These are phyloP conservation scores for Syrista parreyssii DNA, from an alignment of 2,888 invertebrate species.

Conservation along the genomic window DNA sequence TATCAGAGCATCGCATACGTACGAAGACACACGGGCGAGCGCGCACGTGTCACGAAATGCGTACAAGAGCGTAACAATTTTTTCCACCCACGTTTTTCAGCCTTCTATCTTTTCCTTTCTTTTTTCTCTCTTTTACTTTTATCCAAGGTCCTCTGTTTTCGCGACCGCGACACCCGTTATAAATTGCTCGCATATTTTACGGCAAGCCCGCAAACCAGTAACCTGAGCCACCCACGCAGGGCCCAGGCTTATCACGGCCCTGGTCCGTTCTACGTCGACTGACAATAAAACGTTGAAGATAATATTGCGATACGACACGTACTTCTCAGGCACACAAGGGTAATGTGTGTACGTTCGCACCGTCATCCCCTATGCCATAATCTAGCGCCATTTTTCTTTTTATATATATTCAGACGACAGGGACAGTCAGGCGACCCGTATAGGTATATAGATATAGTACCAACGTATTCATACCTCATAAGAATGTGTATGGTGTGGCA, in stretches of 20 bases:
- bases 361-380: no score
- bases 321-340: constrained; percentile 23
- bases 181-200: constrained; percentile 36
- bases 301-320: constrained; percentile 32
- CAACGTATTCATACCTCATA: no score
- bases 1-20: no score
- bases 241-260: constrained; percentile 18
- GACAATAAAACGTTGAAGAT: constrained; percentile 35
- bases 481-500: no score
- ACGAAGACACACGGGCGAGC: no score
- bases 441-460: no score
- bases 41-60: no score
- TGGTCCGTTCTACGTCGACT: constrained; percentile 11
- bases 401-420: no score
- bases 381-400: no score
- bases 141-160: background rate
- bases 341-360: constrained; percentile 10
- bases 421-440: no score
- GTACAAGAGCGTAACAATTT: no score
- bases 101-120: constrained; percentile 9
- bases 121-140: constrained; percentile 15
- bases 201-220: constrained; percentile 32
- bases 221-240: constrained; percentile 12
- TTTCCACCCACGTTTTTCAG: no score
- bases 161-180: constrained; percentile 22